phyloP scores from a whole-genome alignment of 2,888 invertebrate species.

The Campoplex nolae region DNA sequence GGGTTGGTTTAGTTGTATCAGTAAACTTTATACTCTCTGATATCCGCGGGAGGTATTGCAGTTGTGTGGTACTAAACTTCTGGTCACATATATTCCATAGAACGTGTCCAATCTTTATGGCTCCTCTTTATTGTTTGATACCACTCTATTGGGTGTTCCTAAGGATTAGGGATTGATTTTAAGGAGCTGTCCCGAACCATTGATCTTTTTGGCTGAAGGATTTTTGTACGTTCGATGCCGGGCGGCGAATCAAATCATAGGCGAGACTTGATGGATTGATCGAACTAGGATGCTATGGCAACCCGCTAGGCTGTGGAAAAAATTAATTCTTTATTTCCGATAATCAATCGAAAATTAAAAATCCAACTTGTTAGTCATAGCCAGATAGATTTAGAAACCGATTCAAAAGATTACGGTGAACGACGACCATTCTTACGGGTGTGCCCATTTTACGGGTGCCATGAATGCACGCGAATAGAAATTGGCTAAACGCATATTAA shows the following conservation, averaged over 20 bases:
- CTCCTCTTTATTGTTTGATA: constrained; percentile 60
- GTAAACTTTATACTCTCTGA: constrained; percentile 53
- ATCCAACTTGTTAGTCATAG: constrained; percentile 13
- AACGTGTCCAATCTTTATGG: constrained; percentile 37
- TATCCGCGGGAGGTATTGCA: constrained; percentile 59
- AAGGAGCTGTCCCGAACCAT: constrained; percentile 55
- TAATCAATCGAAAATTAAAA: constrained; percentile 33
- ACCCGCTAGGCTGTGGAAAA: constrained; percentile 15
- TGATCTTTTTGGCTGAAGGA: constrained; percentile 31
- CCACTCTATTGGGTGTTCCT: constrained; percentile 51
- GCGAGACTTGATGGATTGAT: constrained; percentile 51
- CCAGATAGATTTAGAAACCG: not conserved
- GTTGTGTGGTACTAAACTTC: constrained; percentile 63
- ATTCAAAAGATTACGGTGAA: not conserved
- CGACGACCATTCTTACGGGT: not conserved
- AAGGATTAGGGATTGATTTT: constrained; percentile 68
- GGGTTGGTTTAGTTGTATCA: constrained; percentile 39
- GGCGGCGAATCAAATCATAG: constrained; percentile 32
- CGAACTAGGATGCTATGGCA: constrained; percentile 12
- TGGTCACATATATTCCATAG: constrained; percentile 52
- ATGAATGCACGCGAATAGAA: not conserved
- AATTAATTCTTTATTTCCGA: constrained; percentile 20
- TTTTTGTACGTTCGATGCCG: constrained; percentile 12
- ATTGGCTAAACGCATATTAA: constrained; percentile 44
- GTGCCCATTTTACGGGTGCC: constrained; percentile 16